Percentiles rank a stretch among this genome's conserved stretches.
Evolutionary conservation across 2,113 vertebrate species (phyloP).

Genomic region (Acanthochromis polyacanthus): DNA sequence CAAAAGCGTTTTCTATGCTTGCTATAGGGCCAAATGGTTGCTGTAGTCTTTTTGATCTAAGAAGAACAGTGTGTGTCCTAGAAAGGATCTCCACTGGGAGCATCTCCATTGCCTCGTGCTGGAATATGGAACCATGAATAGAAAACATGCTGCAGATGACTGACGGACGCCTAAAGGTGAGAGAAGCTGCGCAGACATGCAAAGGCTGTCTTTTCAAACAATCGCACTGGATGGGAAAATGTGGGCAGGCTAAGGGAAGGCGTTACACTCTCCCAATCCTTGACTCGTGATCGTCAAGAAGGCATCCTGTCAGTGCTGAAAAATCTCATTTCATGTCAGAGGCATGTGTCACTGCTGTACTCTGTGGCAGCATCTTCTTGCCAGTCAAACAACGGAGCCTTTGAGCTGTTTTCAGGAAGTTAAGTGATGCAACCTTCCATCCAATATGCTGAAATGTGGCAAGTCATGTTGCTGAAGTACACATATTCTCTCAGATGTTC

Average conservation of each 20-base stretch:
- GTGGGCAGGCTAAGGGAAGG: conserved; percentile 22
- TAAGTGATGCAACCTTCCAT: conserved; percentile 76
- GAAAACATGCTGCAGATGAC: conserved; percentile 35
- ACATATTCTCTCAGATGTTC: conserved; percentile 63
- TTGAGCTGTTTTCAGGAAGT: conserved; percentile 71
- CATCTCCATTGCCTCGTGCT: conserved; percentile 22
- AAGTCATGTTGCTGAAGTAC: conserved; percentile 56
- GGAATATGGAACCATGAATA: conserved; percentile 24
- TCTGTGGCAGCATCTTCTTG: conserved; percentile 17
- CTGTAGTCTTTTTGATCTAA: conserved; percentile 67
- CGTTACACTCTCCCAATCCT: conserved; percentile 5
- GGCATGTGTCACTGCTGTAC: conserved; percentile 38
- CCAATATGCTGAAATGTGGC: conserved; percentile 60
- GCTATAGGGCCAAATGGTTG: conserved; percentile 54
- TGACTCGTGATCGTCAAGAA: conserved; percentile 34
- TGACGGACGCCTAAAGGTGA: conserved; percentile 61
- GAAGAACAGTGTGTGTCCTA: conserved; percentile 37
- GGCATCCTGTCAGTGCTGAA: conserved; percentile 35
- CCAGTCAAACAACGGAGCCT: conserved; percentile 59
- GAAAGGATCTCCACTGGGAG: conserved; percentile 70
- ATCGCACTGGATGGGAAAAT: conserved; percentile 5
- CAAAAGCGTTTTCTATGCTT: conserved; percentile 30
- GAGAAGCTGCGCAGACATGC: conserved; percentile 12
- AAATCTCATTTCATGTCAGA: conserved; percentile 54
- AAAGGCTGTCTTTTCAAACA: conserved; percentile 40